These are phyloP conservation scores for Malurus leucopterus DNA, from an alignment of 2,797 vertebrate species.

Conservation along the genomic window DNA sequence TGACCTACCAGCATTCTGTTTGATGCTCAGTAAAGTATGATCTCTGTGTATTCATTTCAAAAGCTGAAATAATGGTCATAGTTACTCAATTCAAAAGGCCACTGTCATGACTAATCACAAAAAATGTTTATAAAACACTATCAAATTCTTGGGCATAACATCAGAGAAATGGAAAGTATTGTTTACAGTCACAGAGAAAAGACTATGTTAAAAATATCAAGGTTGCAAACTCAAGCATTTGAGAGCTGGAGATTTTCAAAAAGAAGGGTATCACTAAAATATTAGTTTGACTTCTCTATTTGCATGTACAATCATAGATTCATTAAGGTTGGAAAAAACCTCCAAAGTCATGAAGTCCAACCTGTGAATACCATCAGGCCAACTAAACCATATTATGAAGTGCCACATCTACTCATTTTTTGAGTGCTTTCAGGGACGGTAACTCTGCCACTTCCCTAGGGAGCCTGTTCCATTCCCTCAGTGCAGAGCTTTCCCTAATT, in stretches of 20 bases:
- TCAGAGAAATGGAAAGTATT: background rate
- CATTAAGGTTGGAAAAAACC: background rate
- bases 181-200: background rate
- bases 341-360: background rate
- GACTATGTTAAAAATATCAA: background rate
- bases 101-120: background rate
- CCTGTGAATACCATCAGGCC: background rate
- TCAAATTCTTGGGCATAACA: background rate
- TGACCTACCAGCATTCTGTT: background rate
- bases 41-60: background rate
- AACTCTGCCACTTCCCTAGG: background rate
- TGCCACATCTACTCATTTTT: background rate
- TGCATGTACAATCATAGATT: background rate
- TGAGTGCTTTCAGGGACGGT: background rate
- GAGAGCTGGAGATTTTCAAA: background rate
- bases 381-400: background rate
- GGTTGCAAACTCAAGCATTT: background rate
- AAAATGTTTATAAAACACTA: background rate
- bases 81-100: slow-evolving; percentile 12
- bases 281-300: background rate
- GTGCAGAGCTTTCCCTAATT: background rate
- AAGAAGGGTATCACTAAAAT: background rate
- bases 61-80: slow-evolving; percentile 6
- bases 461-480: background rate
- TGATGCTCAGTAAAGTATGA: background rate